phyloP scores from a whole-genome alignment of 2,797 vertebrate genomes.

The Gymnothorax javanicus region DNA sequence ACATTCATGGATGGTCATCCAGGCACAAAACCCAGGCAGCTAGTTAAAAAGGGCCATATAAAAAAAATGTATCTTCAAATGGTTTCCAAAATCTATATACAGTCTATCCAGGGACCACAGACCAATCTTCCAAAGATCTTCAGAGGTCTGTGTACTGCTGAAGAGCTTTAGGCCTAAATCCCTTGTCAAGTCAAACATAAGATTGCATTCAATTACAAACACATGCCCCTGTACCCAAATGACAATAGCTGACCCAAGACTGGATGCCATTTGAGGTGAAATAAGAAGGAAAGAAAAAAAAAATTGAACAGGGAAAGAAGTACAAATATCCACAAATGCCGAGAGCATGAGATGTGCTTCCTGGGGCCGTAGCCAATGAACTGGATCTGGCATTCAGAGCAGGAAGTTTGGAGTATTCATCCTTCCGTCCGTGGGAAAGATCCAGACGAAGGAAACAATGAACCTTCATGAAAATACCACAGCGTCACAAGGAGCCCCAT shows the following conservation, averaged over 20 bases:
- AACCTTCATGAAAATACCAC: not conserved
- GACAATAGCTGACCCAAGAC: not conserved
- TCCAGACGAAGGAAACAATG: not conserved
- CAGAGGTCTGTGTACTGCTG: not conserved
- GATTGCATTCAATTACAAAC: conserved; percentile 31
- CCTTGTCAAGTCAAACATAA: conserved; percentile 28
- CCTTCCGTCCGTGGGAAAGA: not conserved
- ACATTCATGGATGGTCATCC: too few species aligned
- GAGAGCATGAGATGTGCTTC: not conserved
- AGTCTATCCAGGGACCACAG: not conserved
- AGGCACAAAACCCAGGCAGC: too few species aligned
- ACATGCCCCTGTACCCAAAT: not conserved
- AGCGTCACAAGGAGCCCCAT: too few species aligned
- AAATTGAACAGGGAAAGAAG: not conserved
- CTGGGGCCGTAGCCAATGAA: not conserved
- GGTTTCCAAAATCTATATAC: not conserved
- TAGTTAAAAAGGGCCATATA: too few species aligned
- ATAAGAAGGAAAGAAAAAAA: not conserved
- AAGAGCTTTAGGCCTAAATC: conserved; percentile 27
- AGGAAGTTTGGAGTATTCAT: not conserved
- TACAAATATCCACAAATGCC: not conserved
- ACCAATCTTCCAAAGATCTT: not conserved
- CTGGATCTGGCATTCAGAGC: not conserved
- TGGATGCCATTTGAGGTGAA: not conserved
- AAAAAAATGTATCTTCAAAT: not conserved